Evolutionary conservation across 1,140 invertebrate genomes (phyloP).

Genomic region (Gryon sp.): DNA sequence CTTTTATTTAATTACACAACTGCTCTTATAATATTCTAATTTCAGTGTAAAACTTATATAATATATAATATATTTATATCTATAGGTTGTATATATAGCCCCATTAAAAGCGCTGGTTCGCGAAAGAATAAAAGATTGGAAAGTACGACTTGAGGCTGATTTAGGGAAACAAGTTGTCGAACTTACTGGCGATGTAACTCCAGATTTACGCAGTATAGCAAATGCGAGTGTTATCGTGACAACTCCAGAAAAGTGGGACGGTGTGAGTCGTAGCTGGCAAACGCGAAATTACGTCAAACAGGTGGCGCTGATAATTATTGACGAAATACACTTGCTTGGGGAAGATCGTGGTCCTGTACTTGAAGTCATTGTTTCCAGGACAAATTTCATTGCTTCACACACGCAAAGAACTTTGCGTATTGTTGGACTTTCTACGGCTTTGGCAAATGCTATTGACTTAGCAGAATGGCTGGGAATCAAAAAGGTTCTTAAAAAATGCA

Average conservation of each 20-base stretch:
- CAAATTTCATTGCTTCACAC: conserved; percentile 95
- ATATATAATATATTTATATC: conserved; percentile 2
- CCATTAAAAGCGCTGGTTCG: conserved; percentile 98
- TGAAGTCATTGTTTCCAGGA: conserved; percentile 92
- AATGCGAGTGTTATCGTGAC: conserved; percentile 96
- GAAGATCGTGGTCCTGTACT: conserved; percentile 92
- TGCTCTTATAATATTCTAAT: not conserved
- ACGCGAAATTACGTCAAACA: conserved; percentile 96
- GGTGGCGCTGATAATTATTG: conserved; percentile 97
- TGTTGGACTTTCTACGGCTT: conserved; percentile 96
- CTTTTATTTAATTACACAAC: not conserved
- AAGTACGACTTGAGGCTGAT: conserved; percentile 88
- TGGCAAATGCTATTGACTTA: conserved; percentile 98
- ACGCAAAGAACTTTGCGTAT: conserved; percentile 90
- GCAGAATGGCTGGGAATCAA: conserved; percentile 97
- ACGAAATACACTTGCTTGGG: conserved; percentile 98
- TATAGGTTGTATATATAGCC: conserved; percentile 97
- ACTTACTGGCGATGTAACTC: conserved; percentile 97
- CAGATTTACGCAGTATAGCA: conserved; percentile 92
- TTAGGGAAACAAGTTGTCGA: conserved; percentile 95
- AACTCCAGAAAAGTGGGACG: conserved; percentile 99
- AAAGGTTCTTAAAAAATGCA: conserved; percentile 63
- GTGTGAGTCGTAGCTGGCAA: conserved; percentile 98
- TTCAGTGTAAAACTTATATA: conserved; percentile 37
- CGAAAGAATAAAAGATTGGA: conserved; percentile 98